Evolutionary conservation across 2,797 vertebrate genomes (phyloP).

Genomic region (Denticeps clupeoides): DNA sequence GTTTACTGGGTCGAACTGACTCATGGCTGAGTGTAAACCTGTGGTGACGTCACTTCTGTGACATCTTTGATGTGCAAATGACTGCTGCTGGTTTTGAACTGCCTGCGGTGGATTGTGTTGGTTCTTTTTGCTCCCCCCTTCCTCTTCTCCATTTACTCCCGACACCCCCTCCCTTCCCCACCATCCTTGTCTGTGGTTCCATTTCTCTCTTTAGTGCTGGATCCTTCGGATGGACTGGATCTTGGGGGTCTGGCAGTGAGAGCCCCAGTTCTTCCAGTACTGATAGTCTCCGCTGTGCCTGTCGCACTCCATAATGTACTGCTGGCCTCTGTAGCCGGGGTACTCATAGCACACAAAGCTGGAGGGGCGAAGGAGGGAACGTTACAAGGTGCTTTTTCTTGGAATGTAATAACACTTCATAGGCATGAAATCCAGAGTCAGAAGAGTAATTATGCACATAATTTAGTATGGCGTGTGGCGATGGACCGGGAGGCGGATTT

Average conservation of each 20-base stretch:
- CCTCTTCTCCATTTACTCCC: background rate
- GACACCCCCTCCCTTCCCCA: background rate
- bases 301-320: constrained; percentile 40
- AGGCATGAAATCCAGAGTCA: no score
- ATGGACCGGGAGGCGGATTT: no score
- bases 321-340: constrained; percentile 40
- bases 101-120: background rate
- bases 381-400: no score
- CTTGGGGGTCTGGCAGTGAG: constrained; percentile 34
- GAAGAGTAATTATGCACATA: no score
- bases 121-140: background rate
- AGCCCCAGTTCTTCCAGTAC: constrained; percentile 37
- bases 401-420: no score
- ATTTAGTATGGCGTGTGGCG: no score
- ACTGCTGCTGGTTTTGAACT: background rate
- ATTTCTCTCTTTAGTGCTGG: constrained; percentile 15
- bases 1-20: no score
- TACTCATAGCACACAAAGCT: constrained; percentile 44
- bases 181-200: no score
- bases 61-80: no score
- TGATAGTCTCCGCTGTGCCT: constrained; percentile 36
- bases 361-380: no score
- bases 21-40: no score
- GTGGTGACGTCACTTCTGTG: no score
- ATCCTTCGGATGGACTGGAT: constrained; percentile 38